Percentiles rank a stretch among this genome's conserved stretches.
These are phyloP conservation scores for Macrobrachium rosenbergii DNA, from an alignment of 1,140 invertebrate species.

Conservation along the genomic window DNA sequence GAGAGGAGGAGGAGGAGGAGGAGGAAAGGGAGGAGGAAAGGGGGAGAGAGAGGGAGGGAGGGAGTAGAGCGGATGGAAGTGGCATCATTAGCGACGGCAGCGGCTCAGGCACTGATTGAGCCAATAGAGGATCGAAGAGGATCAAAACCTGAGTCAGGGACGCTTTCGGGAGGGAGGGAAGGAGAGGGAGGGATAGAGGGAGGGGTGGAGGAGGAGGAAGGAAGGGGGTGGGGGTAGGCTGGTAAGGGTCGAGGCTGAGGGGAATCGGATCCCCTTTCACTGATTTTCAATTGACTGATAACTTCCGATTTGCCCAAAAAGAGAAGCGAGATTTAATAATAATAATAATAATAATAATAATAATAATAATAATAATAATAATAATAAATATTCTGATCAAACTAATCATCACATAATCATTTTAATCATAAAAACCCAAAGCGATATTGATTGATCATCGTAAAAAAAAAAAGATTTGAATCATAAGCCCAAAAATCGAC, in stretches of 20 bases:
- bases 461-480: no score
- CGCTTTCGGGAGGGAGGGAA: slow-evolving; percentile 7
- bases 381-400: background rate
- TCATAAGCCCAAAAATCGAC: no score
- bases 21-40: slow-evolving; percentile 11
- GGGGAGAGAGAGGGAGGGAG: background rate
- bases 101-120: slow-evolving; percentile 60
- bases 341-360: background rate
- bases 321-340: background rate
- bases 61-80: slow-evolving; percentile 56
- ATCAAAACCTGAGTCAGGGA: slow-evolving; percentile 61
- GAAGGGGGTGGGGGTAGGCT: no score
- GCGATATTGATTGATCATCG: no score
- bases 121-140: slow-evolving; percentile 62
- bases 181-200: no score
- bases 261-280: slow-evolving; percentile 46
- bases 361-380: slow-evolving; percentile 14
- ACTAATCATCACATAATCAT: background rate
- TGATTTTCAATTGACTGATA: slow-evolving; percentile 60
- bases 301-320: slow-evolving; percentile 43
- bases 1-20: background rate
- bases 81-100: slow-evolving; percentile 61
- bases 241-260: background rate
- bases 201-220: no score
- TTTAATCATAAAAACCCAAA: background rate